A percentile compares a stretch with the other conserved stretches of the same genome.
Evolutionary conservation across 2,113 vertebrate species (phyloP).

Genomic region (Triplophysa rosa): DNA sequence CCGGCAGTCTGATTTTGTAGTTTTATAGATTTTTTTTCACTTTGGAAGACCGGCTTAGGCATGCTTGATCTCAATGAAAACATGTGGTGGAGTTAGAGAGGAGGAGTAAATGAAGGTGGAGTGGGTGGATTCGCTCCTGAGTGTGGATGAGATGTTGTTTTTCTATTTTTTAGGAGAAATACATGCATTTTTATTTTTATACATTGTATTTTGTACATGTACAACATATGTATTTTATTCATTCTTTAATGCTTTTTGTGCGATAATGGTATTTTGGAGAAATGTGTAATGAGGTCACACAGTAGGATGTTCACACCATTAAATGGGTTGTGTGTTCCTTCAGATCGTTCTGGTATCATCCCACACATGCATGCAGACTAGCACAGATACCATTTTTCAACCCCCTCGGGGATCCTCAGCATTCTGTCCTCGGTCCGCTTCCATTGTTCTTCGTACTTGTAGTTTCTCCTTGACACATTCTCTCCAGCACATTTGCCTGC

Average conservation of each 20-base stretch:
- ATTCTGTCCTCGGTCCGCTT: conserved; percentile 6
- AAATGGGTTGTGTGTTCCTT: not conserved
- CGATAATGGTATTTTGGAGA: not conserved
- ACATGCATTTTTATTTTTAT: no score
- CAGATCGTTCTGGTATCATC: conserved; percentile 8
- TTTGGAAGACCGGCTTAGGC: no score
- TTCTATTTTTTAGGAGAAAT: not conserved
- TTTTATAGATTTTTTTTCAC: no score
- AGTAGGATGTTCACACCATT: conserved; percentile 24
- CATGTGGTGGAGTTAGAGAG: conserved; percentile 12
- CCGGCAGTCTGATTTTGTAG: no score
- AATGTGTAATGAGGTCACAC: conserved; percentile 30
- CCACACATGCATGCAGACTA: conserved; percentile 6
- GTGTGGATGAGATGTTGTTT: conserved; percentile 10
- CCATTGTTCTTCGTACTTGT: conserved; percentile 5
- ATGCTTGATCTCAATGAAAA: not conserved
- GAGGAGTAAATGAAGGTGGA: not conserved
- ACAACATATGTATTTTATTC: not conserved
- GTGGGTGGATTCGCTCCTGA: conserved; percentile 13
- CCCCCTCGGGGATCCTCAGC: conserved; percentile 11
- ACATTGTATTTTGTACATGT: not conserved
- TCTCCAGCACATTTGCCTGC: conserved; percentile 1
- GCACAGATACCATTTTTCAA: not conserved
- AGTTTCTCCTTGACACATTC: conserved; percentile 20
- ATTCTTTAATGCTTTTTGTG: conserved; percentile 9